A percentile compares a stretch with the other conserved stretches of the same genome.
Conservation (phyloP, 2,113 vertebrate species). For the Paramormyrops kingsleyae region DNA sequence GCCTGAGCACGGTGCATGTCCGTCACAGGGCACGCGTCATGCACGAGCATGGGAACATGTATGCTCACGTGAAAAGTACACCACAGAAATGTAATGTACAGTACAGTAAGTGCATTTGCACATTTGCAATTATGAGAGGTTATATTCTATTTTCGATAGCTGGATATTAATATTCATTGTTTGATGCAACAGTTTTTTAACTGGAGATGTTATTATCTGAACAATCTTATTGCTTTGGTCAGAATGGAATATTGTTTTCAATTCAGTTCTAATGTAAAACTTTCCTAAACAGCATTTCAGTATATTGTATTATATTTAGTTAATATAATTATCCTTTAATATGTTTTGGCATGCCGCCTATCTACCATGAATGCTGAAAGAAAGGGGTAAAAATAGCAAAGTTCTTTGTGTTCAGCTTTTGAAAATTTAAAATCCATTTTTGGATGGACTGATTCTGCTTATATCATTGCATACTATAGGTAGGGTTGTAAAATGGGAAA, state of each 20-base stretch:
- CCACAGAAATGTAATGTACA: neutral
- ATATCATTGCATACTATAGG: neutral
- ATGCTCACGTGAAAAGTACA: neutral
- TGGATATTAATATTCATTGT: neutral
- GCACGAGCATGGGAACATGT: too few relatives aligned
- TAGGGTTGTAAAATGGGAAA: neutral
- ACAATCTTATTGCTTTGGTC: neutral
- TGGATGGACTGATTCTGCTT: neutral
- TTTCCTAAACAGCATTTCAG: neutral
- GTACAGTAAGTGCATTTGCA: neutral
- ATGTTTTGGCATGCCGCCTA: neutral
- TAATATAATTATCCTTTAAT: neutral
- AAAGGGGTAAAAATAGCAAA: neutral
- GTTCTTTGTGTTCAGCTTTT: neutral
- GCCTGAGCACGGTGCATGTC: neutral
- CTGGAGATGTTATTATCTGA: neutral
- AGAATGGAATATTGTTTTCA: neutral
- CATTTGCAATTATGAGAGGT: neutral
- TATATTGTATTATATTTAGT: neutral
- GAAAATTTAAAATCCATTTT: neutral
- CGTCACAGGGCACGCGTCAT: too few relatives aligned
- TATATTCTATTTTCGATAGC: neutral
- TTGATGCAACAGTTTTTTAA: neutral
- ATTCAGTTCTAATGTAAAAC: neutral
- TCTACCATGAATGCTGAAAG: neutral